Conservation (phyloP, 2,888 invertebrate genomes). For the Cataglyphis albicans region DNA sequence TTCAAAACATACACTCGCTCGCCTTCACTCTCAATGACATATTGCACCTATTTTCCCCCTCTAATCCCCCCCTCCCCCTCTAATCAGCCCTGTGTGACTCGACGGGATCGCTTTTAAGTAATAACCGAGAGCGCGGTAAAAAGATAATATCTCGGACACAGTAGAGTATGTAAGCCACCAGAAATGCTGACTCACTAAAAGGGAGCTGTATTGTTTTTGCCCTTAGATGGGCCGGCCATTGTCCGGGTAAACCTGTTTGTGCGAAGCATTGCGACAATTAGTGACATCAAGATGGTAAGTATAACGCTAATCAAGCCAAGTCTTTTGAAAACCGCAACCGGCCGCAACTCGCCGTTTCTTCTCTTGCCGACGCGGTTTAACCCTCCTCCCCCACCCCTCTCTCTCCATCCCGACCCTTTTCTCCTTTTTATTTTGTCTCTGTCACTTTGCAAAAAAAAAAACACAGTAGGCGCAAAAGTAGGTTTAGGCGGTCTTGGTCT, state of each 20-base stretch:
- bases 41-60: slow-evolving; percentile 10
- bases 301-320: slow-evolving; percentile 75
- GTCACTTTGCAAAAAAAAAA: slow-evolving; percentile 74
- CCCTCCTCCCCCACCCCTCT: neutral
- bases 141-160: slow-evolving; percentile 47
- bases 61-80: no score
- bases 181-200: slow-evolving; percentile 74
- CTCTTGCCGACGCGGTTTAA: slow-evolving; percentile 71
- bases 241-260: slow-evolving; percentile 99
- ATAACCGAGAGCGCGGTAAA: slow-evolving; percentile 30
- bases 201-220: slow-evolving; percentile 85
- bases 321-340: slow-evolving; percentile 66
- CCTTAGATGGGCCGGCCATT: slow-evolving; percentile 96
- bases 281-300: slow-evolving; percentile 99
- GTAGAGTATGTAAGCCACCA: slow-evolving; percentile 72
- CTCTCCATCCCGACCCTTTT: neutral
- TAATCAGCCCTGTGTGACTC: slow-evolving; percentile 30
- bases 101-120: slow-evolving; percentile 35
- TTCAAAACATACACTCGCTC: neutral
- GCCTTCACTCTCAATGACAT: neutral
- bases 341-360: slow-evolving; percentile 70
- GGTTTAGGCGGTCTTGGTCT: slow-evolving; percentile 72
- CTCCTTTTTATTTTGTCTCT: slow-evolving; percentile 71
- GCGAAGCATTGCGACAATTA: slow-evolving; percentile 98
- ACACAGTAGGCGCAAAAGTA: slow-evolving; percentile 79